Base-by-base conservation (phyloP, 2,888 invertebrate genomes). In the Nemotelus pantherinus region DNA sequence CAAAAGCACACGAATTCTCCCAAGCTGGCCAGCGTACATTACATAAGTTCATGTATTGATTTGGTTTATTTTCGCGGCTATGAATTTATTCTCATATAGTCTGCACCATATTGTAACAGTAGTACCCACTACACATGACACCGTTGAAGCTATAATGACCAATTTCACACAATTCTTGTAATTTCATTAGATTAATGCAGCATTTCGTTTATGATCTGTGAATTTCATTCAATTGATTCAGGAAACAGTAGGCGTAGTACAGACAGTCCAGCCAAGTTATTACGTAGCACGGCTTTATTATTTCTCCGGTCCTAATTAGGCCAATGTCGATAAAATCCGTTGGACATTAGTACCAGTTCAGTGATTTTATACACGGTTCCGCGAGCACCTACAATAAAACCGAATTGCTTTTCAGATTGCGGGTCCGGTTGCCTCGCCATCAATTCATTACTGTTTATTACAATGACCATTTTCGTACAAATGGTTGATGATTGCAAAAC, bases 131-230 rank as follows among this genome's bases (percentile, higher is more conserved):
- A 63, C 63, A 5, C 4, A 67, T 67, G 41, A 25, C 47, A 67
- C 7, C 67, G 5, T 47, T 6, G 3, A 45, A 48, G 67, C 47
- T 10, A 7, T 47, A 45, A 45, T 47, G 67, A 67, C 47, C n/a
- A 67, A 9, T 45, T 48, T n/a, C 25, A 57, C 57, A 57, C 43
- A 45, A 2, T 57, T 25, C 63, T 45, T 25, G 72, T 58, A 72
- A 72, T 72, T 72, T 72, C 39, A 58, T 47, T 45, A 72, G 45
- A n/a, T 45, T 47, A 72, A 58, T 58, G 72, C 72, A 68, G 45
- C 72, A 58, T 58, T 72, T 72, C 72, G 72, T 72, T 72, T 72
- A 78, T 78, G 78, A 79, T 77, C 77, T 74, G 77, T 74, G 74
- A 77, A 77, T 68, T 79, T 77, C 77, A 77, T 79, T 79, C 74